Percentiles rank a stretch among this genome's conserved stretches.
phyloP scores from a whole-genome alignment of 2,113 vertebrate species.

The Centropristis striata region DNA sequence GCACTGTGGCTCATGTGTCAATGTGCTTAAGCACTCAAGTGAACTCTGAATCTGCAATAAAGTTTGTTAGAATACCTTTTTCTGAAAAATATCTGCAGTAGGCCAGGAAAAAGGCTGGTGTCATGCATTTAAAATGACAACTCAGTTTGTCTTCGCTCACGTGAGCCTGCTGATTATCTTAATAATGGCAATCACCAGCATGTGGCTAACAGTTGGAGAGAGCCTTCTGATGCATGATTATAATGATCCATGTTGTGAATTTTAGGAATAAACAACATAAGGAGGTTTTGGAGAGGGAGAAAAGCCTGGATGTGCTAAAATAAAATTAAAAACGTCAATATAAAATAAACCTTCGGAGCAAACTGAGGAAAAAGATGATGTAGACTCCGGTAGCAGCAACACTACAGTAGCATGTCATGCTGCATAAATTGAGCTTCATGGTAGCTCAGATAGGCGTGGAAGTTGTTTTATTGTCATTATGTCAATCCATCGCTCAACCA shows the following conservation, averaged over 20 bases:
- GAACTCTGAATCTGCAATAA: background rate
- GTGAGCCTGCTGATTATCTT: constrained; percentile 68
- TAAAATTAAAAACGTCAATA: background rate
- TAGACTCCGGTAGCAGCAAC: constrained; percentile 15
- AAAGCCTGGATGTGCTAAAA: background rate
- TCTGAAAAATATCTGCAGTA: background rate
- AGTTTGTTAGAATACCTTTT: background rate
- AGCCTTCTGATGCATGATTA: constrained; percentile 44
- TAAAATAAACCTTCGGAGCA: constrained; percentile 14
- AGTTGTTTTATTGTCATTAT: background rate
- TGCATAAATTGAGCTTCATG: background rate
- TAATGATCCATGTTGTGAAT: constrained; percentile 44
- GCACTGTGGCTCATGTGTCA: background rate
- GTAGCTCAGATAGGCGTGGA: background rate
- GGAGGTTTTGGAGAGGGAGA: background rate
- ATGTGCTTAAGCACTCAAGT: background rate
- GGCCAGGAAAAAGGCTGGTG: background rate
- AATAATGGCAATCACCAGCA: constrained; percentile 67
- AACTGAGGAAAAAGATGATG: constrained; percentile 2
- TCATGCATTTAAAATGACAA: constrained; percentile 48
- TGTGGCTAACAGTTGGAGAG: constrained; percentile 62
- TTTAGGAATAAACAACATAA: constrained; percentile 44
- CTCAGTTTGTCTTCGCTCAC: constrained; percentile 42
- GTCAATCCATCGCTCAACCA: background rate
- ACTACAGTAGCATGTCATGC: constrained; percentile 16